Evolutionary conservation across 2,113 vertebrate species (phyloP), one percentile per base, ranked within the genome.

Genomic region (Lepisosteus oculatus): DNA sequence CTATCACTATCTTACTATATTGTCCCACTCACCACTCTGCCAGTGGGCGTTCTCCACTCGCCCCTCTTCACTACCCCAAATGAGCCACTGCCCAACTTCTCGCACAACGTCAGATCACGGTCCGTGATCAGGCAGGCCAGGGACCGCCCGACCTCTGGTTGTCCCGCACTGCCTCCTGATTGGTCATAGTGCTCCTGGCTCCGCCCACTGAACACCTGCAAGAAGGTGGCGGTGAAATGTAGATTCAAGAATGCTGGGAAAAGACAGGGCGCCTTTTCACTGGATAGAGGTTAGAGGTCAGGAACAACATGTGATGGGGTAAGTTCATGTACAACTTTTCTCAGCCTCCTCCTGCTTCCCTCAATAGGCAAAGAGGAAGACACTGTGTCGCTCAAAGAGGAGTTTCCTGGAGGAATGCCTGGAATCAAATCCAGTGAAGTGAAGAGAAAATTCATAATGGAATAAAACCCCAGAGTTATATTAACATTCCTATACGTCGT

Each of bases 101-200:
- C 93, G 0, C 79, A 84, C 72, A 94, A 83, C 43, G 78, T 4
- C 78, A 96, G 83, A 70, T 95, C 93, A n/a, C 74, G 81, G 69
- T 96, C 93, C 66, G 93, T 93, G 78, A 97, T 95, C 61, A 97
- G 88, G 80, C 85, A 88, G 0, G 93, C 93, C 3, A 95, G 84
- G 45, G 90, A 80, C 3, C 84, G 78, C 3, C 86, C 85, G 0
- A 66, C 29, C 0, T 95, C 93, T 51, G 72, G 68, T 61, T 65
- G 2, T 0, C 43, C 56, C 6, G 67, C 63, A 17, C 29, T 55
- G 15, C 63, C 76, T 1, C 72, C 77, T 41, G 68, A 72, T 51
- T 79, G 87, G 4, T 91, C 92, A 13, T 77, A 84, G 0, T 74
- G 83, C 2, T 93, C 92, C 0, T 77, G 56, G 51, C 64, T 67